These are phyloP conservation scores for Trematomus loennbergii DNA, from an alignment of 2,113 vertebrate species.

Conservation along the genomic window DNA sequence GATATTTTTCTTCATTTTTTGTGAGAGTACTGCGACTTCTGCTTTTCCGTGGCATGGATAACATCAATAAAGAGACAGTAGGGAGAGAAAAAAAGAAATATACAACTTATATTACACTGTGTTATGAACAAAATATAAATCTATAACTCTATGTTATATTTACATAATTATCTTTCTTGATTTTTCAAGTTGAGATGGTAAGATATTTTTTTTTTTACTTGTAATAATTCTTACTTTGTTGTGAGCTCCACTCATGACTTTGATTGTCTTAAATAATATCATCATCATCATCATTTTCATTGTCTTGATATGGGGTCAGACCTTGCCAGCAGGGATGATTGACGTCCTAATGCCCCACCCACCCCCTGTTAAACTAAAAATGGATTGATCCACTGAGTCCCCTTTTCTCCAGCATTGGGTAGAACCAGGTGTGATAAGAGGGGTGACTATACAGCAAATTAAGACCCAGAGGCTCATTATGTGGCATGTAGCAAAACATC, in stretches of 20 bases:
- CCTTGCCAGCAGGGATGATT: constrained; percentile 82
- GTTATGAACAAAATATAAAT: constrained; percentile 99
- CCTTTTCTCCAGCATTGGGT: constrained; percentile 76
- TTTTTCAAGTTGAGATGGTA: constrained; percentile 99
- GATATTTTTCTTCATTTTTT: constrained; percentile 86
- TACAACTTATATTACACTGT: constrained; percentile 99
- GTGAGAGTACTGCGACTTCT: constrained; percentile 93
- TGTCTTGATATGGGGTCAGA: constrained; percentile 77
- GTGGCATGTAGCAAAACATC: constrained; percentile 54
- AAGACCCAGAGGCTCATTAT: constrained; percentile 65
- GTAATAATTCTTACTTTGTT: constrained; percentile 89
- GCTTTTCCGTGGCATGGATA: constrained; percentile 98
- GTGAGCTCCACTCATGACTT: constrained; percentile 96
- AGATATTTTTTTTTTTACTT: constrained; percentile 84
- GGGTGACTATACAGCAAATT: constrained; percentile 71
- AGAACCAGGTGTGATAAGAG: constrained; percentile 57
- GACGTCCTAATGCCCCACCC: constrained; percentile 64
- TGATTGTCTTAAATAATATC: constrained; percentile 97
- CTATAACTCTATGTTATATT: constrained; percentile 99
- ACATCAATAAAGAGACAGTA: constrained; percentile 96
- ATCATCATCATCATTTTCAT: constrained; percentile 82
- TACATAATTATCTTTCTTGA: constrained; percentile 99
- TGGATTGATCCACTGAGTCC: constrained; percentile 44
- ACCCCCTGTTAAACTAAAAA: constrained; percentile 43
- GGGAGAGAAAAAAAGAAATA: constrained; percentile 95